Base-by-base conservation (phyloP, 2,113 vertebrate species). In the Phylloscopus trochiloides region DNA sequence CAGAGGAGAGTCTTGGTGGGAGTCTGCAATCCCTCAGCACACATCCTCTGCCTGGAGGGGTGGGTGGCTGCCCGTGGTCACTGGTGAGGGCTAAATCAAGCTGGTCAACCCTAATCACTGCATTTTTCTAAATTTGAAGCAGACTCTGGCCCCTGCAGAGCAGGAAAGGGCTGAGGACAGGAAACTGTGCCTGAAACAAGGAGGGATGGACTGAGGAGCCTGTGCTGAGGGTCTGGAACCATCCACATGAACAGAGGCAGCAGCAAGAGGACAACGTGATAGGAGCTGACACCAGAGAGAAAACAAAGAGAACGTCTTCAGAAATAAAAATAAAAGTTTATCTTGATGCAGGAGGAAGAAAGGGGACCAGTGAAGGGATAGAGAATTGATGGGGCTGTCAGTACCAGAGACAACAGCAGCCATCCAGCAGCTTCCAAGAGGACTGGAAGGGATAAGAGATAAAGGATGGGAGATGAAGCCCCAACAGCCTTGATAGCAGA, bases 381-480 rank as follows among this genome's bases (percentile, higher is more conserved):
- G 9, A 86, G 84, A 79, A 95, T 83, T 58, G 88, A 95, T 90
- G 74, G 62, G 50, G 54, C 58, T 94, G 88, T 83, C 92, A 83
- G 50, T 5, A 34, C 54, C 62, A 79, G 50, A 50, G 78, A 88
- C 66, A 88, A 57, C 4, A 2, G 71, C 74, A 65, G 31, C 0
- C 0, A 90, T 77, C 62, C 45, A 38, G 50, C 54, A 86, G 65
- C 78, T 86, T 92, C 85, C 61, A 48, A 63, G 24, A 55, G 50
- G 45, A 72, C n/a, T 57, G 57, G 40, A 48, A 79, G 42, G 58
- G 83, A 96, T 66, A 13, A 87, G 70, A 96, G 90, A 93, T 90
- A 90, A 93, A 79, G 54, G 66, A 88, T 38, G 42, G 90, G 67
- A 89, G 68, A 71, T 28, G 83, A 79, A 86, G 86, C 28, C 70